A percentile compares a stretch with the other conserved stretches of the same genome.
These are phyloP conservation scores for Dyspetes luteomarginatus DNA, from an alignment of 2,888 invertebrate genomes.

Conservation along the genomic window DNA sequence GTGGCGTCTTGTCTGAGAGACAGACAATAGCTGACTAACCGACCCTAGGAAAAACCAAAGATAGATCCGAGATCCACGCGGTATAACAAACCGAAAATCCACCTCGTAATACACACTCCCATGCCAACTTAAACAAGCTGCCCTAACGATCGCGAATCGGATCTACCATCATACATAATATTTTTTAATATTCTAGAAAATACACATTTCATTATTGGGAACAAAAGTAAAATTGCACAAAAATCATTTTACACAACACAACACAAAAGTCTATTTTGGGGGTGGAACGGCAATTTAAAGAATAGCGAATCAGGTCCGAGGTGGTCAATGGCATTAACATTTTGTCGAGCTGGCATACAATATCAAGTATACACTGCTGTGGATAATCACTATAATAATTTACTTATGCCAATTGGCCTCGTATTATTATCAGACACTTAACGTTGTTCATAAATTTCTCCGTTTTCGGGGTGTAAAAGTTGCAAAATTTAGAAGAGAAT, in stretches of 20 bases:
- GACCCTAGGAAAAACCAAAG: conserved; percentile 41
- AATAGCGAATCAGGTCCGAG: background rate
- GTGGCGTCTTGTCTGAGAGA: conserved; percentile 28
- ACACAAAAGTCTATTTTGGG: background rate
- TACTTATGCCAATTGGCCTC: conserved; percentile 3
- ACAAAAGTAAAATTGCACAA: too few species aligned
- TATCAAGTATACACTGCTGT: too few species aligned
- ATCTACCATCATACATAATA: too few species aligned
- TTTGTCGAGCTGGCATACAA: too few species aligned
- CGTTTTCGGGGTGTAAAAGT: background rate
- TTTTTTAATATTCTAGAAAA: too few species aligned
- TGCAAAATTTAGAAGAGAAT: conserved; percentile 23
- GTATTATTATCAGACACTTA: background rate
- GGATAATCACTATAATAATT: background rate
- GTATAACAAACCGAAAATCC: conserved; percentile 2
- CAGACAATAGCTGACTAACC: conserved; percentile 59
- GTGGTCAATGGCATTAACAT: too few species aligned
- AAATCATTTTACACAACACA: too few species aligned
- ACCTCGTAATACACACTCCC: conserved; percentile 26
- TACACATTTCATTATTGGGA: too few species aligned
- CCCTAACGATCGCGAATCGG: too few species aligned
- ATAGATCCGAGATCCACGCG: conserved; percentile 48
- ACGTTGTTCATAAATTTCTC: conserved; percentile 20
- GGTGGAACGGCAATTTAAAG: background rate
- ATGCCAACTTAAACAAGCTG: too few species aligned